These are phyloP conservation scores for Paracentrotus lividus DNA, from an alignment of 53 echinoderm and acorn worm genomes.

Conservation along the genomic window DNA sequence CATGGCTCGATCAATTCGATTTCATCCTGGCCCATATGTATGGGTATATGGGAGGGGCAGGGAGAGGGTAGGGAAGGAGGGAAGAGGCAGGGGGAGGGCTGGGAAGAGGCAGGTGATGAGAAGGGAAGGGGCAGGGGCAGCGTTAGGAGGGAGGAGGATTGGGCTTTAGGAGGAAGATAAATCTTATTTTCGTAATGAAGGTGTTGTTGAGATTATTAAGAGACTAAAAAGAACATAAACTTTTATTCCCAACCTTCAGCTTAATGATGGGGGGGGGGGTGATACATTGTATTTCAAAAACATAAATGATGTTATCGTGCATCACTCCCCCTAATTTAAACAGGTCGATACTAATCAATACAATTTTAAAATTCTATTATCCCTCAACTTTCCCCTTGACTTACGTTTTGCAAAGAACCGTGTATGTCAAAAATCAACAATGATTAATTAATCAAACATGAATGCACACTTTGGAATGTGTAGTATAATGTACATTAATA, in stretches of 20 bases:
- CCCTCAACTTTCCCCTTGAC: not conserved
- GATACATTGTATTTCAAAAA: not conserved
- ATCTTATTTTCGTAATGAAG: not conserved
- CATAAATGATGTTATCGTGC: not conserved
- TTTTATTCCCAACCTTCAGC: no score
- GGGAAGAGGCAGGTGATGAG: not conserved
- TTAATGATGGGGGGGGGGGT: not conserved
- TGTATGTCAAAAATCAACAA: not conserved
- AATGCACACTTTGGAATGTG: not conserved
- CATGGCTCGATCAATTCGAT: constrained; percentile 15
- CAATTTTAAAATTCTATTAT: not conserved
- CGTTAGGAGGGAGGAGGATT: not conserved
- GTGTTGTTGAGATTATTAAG: no score
- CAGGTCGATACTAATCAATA: not conserved
- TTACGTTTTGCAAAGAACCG: not conserved
- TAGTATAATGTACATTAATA: not conserved
- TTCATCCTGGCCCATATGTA: no score
- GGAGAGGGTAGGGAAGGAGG: no score
- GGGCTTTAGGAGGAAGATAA: not conserved
- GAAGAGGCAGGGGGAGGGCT: not conserved
- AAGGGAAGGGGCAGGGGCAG: not conserved
- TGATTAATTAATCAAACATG: not conserved
- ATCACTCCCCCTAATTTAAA: not conserved
- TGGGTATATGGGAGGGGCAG: not conserved
- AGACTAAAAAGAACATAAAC: no score